Conservation (phyloP, 2,797 vertebrate species). For the Atherinosoma microstoma region DNA sequence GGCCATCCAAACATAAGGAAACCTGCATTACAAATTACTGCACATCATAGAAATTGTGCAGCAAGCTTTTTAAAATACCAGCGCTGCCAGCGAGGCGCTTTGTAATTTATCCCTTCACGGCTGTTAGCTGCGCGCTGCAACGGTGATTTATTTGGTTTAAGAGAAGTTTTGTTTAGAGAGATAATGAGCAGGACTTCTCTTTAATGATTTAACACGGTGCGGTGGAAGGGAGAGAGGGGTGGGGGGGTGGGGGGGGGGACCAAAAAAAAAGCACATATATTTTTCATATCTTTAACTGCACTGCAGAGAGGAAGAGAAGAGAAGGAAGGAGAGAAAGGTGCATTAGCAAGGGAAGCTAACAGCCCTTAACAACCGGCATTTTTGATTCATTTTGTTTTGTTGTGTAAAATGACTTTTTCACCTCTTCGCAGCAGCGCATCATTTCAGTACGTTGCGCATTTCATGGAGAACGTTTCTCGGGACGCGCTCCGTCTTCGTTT, state of each 20-base stretch:
- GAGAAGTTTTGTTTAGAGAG: conserved; percentile 95
- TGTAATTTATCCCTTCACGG: conserved; percentile 96
- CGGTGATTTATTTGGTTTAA: conserved; percentile 97
- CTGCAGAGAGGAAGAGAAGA: conserved; percentile 85
- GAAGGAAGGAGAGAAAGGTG: conserved; percentile 81
- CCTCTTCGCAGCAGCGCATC: conserved; percentile 41
- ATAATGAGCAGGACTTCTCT: conserved; percentile 96
- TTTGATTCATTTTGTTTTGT: conserved; percentile 77
- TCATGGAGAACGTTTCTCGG: conserved; percentile 62
- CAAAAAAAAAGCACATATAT: conserved; percentile 80
- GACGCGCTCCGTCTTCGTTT: conserved; percentile 48
- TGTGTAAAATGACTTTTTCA: conserved; percentile 70
- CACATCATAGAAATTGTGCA: conserved; percentile 92
- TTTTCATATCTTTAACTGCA: conserved; percentile 91
- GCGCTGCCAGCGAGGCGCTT: conserved; percentile 92
- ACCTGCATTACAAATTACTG: conserved; percentile 89
- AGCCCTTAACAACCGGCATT: conserved; percentile 80
- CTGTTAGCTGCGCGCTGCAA: conserved; percentile 86
- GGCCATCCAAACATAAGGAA: conserved; percentile 80
- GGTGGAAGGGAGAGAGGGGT: conserved; percentile 70
- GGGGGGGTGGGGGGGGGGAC: neutral
- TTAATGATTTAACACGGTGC: conserved; percentile 91
- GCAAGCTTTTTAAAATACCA: conserved; percentile 99
- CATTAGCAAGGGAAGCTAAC: conserved; percentile 88
- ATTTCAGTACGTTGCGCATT: conserved; percentile 63